Percentiles rank a stretch among this genome's conserved stretches.
Evolutionary conservation across 2,113 vertebrate species (phyloP).

Genomic region (Macheiramphus alcinus): DNA sequence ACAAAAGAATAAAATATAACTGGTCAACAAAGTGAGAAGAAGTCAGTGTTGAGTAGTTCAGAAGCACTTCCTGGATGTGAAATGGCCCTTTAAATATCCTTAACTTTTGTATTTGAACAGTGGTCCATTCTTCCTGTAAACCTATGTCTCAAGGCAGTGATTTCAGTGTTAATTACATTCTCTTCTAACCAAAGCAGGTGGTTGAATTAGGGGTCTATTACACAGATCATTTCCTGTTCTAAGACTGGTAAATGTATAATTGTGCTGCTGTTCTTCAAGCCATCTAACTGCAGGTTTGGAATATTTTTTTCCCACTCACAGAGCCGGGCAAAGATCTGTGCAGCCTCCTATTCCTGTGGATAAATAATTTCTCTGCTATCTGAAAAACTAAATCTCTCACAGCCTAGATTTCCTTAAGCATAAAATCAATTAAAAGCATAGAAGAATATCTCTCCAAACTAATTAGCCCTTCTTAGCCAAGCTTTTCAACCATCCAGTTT

Average conservation of each 20-base stretch:
- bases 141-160: background rate
- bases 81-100: background rate
- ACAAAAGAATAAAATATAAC: background rate
- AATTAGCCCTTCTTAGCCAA: background rate
- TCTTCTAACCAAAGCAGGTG: constrained; percentile 18
- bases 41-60: background rate
- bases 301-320: background rate
- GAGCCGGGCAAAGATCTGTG: background rate
- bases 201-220: constrained; percentile 4
- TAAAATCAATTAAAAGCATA: background rate
- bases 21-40: background rate
- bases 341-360: background rate
- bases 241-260: background rate
- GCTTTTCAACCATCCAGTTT: background rate
- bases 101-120: background rate
- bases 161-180: constrained; percentile 21
- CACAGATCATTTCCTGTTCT: constrained; percentile 35
- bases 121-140: background rate
- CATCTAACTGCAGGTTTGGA: background rate
- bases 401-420: background rate
- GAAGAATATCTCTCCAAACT: background rate
- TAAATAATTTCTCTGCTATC: background rate
- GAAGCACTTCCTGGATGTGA: background rate
- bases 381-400: background rate
- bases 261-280: background rate